Evolutionary conservation across 2,888 invertebrate species (phyloP).

Genomic region (Phlogophora meticulosa): DNA sequence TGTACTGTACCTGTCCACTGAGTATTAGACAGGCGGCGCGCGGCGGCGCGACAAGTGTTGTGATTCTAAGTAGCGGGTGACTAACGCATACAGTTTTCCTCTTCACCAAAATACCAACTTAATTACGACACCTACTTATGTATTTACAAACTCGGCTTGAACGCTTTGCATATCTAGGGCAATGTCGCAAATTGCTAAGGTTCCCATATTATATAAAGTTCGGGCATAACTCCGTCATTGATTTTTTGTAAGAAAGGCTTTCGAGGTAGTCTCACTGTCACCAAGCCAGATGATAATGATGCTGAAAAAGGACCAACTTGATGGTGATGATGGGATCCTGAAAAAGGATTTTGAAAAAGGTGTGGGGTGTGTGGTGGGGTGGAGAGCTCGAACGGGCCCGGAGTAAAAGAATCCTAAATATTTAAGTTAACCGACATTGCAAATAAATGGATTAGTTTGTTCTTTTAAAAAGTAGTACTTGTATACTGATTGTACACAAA

Average conservation of each 20-base stretch:
- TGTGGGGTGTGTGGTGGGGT: too few species aligned
- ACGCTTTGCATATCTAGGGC: not conserved
- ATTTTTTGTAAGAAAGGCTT: not conserved
- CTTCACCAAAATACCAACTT: constrained; percentile 34
- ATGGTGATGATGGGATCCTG: too few species aligned
- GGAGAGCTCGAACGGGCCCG: not conserved
- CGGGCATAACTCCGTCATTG: too few species aligned
- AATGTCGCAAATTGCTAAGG: too few species aligned
- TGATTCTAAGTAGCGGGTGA: constrained; percentile 11
- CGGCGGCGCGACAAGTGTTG: not conserved
- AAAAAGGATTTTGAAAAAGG: too few species aligned
- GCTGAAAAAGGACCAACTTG: too few species aligned
- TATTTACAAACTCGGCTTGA: constrained; percentile 14
- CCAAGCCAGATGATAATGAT: too few species aligned
- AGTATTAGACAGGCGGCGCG: not conserved
- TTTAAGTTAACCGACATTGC: not conserved
- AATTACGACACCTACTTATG: constrained; percentile 11
- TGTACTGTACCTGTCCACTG: too few species aligned
- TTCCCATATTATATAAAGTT: too few species aligned
- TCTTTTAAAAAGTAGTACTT: too few species aligned
- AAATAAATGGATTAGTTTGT: too few species aligned
- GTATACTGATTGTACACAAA: too few species aligned
- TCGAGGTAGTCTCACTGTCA: not conserved
- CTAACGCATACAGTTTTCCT: constrained; percentile 44
- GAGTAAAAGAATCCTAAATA: not conserved